Evolutionary conservation across 2,888 invertebrate species (phyloP).

Genomic region (Pilophorus perplexus): DNA sequence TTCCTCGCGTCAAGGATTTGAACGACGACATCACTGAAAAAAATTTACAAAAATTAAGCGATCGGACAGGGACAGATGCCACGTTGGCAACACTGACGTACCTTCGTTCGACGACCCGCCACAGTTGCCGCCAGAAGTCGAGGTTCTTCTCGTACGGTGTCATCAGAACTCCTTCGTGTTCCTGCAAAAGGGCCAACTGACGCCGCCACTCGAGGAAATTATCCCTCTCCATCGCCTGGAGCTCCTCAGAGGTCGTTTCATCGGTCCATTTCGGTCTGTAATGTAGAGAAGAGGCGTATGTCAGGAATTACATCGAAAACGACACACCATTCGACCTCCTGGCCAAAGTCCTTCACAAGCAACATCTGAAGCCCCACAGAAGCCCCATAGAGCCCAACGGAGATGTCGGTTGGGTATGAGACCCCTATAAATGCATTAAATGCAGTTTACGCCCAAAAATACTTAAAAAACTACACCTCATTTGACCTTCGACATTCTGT

Average conservation of each 20-base stretch:
- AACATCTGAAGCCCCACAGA: too few species aligned
- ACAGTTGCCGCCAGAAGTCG: conserved; percentile 97
- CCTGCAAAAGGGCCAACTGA: conserved; percentile 72
- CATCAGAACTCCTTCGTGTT: conserved; percentile 68
- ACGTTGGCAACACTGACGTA: conserved; percentile 49
- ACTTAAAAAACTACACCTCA: too few species aligned
- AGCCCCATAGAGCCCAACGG: too few species aligned
- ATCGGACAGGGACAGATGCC: neutral
- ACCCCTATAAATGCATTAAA: too few species aligned
- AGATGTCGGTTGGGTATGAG: too few species aligned
- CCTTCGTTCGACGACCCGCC: conserved; percentile 92
- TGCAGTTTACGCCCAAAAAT: too few species aligned
- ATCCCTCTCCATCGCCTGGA: conserved; percentile 75
- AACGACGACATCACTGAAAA: conserved; percentile 72
- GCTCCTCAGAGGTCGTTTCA: conserved; percentile 73
- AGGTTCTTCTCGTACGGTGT: conserved; percentile 98
- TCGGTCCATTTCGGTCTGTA: conserved; percentile 75
- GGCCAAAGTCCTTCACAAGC: too few species aligned
- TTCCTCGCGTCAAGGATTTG: conserved; percentile 96
- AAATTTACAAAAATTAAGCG: too few species aligned
- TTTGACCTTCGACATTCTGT: too few species aligned
- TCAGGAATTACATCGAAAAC: too few species aligned
- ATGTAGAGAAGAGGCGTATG: conserved; percentile 45
- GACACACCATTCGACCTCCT: too few species aligned
- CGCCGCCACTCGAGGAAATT: conserved; percentile 89